Percentiles rank a stretch among this genome's conserved stretches.
phyloP scores from a whole-genome alignment of 2,888 invertebrate species.

The Orchesella flavescens region DNA sequence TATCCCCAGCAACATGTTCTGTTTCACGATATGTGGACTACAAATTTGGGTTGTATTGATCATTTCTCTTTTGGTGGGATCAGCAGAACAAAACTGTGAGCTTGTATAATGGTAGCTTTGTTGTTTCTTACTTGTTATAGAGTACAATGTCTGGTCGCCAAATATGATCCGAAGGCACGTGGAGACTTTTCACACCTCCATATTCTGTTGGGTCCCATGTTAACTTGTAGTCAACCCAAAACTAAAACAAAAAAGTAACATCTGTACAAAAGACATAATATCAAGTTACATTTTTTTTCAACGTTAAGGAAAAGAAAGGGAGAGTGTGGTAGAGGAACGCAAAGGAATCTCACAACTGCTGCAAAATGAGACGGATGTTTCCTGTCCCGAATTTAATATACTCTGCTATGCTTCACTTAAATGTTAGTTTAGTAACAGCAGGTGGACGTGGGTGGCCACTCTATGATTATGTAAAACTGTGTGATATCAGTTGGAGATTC shows the following conservation, averaged over 20 bases:
- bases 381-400: not conserved
- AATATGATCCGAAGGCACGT: constrained; percentile 89
- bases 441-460: not conserved
- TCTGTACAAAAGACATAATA: constrained; percentile 1
- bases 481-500: too few relatives aligned
- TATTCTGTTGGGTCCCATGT: constrained; percentile 89
- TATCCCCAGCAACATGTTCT: too few relatives aligned
- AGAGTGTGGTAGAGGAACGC: not conserved
- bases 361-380: not conserved
- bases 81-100: too few relatives aligned
- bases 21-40: too few relatives aligned
- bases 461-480: too few relatives aligned
- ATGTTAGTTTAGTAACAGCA: not conserved
- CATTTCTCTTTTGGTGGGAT: too few relatives aligned
- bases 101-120: too few relatives aligned
- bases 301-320: not conserved
- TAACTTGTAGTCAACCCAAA: constrained; percentile 90
- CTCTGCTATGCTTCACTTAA: not conserved
- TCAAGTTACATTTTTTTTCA: constrained; percentile 10
- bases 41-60: too few relatives aligned
- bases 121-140: constrained; percentile 82
- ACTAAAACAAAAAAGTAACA: constrained; percentile 77
- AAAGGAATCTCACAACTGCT: constrained; percentile 10
- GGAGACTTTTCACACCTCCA: constrained; percentile 88
- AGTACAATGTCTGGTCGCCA: constrained; percentile 88